Evolutionary conservation across 2,888 invertebrate species (phyloP).

Genomic region (Temnothorax unifasciatus): DNA sequence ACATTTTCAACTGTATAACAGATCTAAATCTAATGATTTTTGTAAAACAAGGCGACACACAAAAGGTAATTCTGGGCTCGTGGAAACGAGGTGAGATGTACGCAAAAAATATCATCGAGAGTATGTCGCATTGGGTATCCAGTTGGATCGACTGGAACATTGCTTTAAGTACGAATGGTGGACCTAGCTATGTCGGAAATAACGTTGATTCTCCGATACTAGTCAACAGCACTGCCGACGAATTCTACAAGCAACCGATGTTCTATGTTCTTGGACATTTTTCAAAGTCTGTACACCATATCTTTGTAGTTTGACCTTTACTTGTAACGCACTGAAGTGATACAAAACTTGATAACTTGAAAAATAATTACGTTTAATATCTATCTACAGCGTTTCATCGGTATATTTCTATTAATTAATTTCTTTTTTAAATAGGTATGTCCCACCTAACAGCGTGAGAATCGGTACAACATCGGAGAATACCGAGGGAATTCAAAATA

Average conservation of each 20-base stretch:
- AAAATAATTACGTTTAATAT: not conserved
- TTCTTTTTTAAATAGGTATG: constrained; percentile 46
- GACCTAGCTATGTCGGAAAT: constrained; percentile 88
- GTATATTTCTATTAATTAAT: not conserved
- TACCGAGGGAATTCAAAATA: constrained; percentile 15
- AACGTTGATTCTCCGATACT: constrained; percentile 93
- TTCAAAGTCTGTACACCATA: constrained; percentile 50
- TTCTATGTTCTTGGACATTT: constrained; percentile 95
- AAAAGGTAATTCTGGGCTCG: constrained; percentile 90
- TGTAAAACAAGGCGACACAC: not conserved
- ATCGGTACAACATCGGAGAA: constrained; percentile 45
- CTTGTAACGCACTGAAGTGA: not conserved
- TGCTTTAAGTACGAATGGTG: constrained; percentile 91
- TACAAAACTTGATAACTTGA: not conserved
- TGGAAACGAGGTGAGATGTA: constrained; percentile 92
- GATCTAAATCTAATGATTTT: not conserved
- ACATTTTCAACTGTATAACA: not conserved
- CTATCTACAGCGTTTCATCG: not conserved
- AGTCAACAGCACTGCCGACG: constrained; percentile 88
- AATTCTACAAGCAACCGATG: constrained; percentile 96
- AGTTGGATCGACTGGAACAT: constrained; percentile 98
- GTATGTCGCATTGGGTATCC: constrained; percentile 91
- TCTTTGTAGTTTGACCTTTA: not conserved
- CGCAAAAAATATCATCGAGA: constrained; percentile 86
- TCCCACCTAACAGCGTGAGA: constrained; percentile 57